A percentile compares a stretch with the other conserved stretches of the same genome.
Evolutionary conservation across 1,140 invertebrate species (phyloP).

Genomic region (Neocloeon triangulifer): DNA sequence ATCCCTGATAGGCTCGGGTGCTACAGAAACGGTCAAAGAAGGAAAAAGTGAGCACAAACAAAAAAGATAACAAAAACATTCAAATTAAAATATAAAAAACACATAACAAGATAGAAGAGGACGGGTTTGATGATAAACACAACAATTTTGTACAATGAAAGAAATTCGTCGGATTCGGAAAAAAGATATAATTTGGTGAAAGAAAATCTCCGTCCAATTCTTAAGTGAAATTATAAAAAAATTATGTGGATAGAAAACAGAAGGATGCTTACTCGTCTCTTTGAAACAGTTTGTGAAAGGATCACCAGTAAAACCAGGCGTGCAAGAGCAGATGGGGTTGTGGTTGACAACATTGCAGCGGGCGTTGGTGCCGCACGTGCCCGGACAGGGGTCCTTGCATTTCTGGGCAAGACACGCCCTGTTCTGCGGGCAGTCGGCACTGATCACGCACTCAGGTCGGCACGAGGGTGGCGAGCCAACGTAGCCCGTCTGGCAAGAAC

Average conservation of each 20-base stretch:
- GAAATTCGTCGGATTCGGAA: no score
- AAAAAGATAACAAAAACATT: no score
- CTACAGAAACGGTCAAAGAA: no score
- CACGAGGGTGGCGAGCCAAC: constrained; percentile 8
- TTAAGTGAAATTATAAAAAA: no score
- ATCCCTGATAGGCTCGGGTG: constrained; percentile 1
- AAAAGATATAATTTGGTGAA: no score
- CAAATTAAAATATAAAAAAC: no score
- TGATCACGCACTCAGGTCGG: constrained; percentile 8
- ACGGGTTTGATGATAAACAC: no score
- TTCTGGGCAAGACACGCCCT: constrained; percentile 4
- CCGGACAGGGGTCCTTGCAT: constrained; percentile 7
- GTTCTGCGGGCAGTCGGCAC: constrained; percentile 6
- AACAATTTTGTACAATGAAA: no score
- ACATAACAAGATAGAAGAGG: no score
- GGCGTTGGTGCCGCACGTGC: constrained; percentile 5
- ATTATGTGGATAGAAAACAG: neutral
- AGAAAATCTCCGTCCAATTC: no score
- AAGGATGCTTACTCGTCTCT: neutral
- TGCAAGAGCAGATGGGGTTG: constrained; percentile 17
- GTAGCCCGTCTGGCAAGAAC: constrained; percentile 14
- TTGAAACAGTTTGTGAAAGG: constrained; percentile 9
- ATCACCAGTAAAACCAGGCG: constrained; percentile 19
- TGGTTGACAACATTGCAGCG: constrained; percentile 12
- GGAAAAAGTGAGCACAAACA: no score